phyloP scores from a whole-genome alignment of 2,888 invertebrate species.

The Hemicrepidius hirtus region DNA sequence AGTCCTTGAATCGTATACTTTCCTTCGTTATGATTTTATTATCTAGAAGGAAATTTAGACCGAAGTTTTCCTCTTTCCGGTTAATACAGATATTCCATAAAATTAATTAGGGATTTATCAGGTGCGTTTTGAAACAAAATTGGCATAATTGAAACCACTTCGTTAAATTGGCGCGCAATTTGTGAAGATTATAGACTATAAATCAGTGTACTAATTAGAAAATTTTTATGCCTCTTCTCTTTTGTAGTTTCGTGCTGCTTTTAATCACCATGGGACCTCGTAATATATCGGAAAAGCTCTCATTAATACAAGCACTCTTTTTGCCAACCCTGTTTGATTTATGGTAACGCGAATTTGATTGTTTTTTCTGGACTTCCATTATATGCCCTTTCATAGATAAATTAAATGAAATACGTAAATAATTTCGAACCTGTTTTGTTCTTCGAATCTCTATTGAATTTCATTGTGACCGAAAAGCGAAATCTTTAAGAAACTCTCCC shows the following conservation, averaged over 20 bases:
- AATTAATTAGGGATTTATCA: constrained; percentile 6
- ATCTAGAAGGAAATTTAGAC: background rate
- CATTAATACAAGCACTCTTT: constrained; percentile 1
- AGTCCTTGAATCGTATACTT: constrained; percentile 7
- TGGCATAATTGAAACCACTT: constrained; percentile 10
- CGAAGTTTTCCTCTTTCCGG: background rate
- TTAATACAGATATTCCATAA: background rate
- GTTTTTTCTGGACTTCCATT: background rate
- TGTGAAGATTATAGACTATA: constrained; percentile 8
- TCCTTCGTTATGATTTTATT: constrained; percentile 17
- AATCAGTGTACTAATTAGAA: constrained; percentile 2
- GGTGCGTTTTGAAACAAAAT: constrained; percentile 7
- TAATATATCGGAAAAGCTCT: constrained; percentile 3
- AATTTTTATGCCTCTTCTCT: background rate
- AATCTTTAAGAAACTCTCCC: too few species aligned
- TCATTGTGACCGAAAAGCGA: too few species aligned
- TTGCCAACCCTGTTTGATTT: background rate
- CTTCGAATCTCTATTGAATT: too few species aligned
- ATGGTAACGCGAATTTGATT: background rate
- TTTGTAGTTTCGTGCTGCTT: background rate
- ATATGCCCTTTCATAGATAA: background rate
- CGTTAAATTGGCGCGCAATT: constrained; percentile 10
- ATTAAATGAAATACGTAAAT: too few species aligned
- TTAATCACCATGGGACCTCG: constrained; percentile 1
- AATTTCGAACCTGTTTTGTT: too few species aligned